Base-by-base conservation (phyloP, 2,113 vertebrate genomes). In the Meriones unguiculatus region DNA sequence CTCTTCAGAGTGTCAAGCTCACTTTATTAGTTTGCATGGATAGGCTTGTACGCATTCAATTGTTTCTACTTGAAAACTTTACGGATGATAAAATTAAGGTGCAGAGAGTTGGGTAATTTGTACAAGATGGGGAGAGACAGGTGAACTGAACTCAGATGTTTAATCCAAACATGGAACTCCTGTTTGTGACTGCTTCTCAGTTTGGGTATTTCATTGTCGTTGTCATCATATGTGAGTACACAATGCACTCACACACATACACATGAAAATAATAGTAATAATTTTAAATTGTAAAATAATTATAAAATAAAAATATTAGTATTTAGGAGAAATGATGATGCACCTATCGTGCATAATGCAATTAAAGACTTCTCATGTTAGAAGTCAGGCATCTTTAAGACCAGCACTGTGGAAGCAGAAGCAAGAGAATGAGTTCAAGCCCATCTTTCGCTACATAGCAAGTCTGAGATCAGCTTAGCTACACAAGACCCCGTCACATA, bases 71-170 rank as follows among this genome's bases (percentile, higher is more conserved):
- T 86, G 89, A 86, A 78, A 20, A 93, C 89, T 82, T 91, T 82
- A 94, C 67, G 89, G 3, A 73, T 64, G 41, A 95, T 73, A 95
- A 90, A 95, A 82, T 76, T 57, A 90, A 96, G 57, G 5, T 32
- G 38, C 25, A 93, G 46, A 91, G 89, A 92, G 62, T 46, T 25
- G 78, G 80, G 88, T 62, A 38, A 93, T 91, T 11, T 87, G 24
- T 62, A 84, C 11, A 89, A 18, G 41, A 20, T 80, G 64, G 38
- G 52, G 93, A 94, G 70, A 70, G 50, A 11, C 12, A 52, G 80
- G 32, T 64, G 95, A 96, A 89, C 12, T 57, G 57, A 96, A 91
- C 57, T 87, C 30, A 64, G 28, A 95, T 87, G 59, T 92, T 77
- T 52, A 94, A 41, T 94, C 57, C 65, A 32, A 69, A 94, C 41